A percentile compares a stretch with the other conserved stretches of the same genome.
Conservation (phyloP, 2,888 invertebrate genomes). For the Phrixothrix hirtus region DNA sequence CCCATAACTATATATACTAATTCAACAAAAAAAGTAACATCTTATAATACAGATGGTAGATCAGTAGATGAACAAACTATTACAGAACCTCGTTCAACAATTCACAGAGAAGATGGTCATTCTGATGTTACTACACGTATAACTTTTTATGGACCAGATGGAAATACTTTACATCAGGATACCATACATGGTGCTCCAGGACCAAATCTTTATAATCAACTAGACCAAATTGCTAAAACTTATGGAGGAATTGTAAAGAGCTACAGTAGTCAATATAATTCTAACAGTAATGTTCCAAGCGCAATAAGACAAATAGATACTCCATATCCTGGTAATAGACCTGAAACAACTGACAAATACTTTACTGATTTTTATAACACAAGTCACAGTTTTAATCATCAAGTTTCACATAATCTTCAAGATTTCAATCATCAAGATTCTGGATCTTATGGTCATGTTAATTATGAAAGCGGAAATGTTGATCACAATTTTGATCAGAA, state of each 20-base stretch:
- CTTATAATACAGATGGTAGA: constrained; percentile 8
- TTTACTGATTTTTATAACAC: constrained; percentile 24
- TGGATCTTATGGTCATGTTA: constrained; percentile 17
- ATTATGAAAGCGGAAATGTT: constrained; percentile 5
- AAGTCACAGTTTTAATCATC: neutral
- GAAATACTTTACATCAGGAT: constrained; percentile 14
- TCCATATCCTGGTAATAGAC: constrained; percentile 36
- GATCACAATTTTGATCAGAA: constrained; percentile 9
- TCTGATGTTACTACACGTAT: constrained; percentile 5
- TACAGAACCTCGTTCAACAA: constrained; percentile 16
- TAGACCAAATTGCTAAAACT: constrained; percentile 10
- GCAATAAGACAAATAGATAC: constrained; percentile 26
- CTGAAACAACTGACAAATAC: constrained; percentile 36
- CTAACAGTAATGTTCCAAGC: constrained; percentile 22
- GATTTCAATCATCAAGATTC: constrained; percentile 13
- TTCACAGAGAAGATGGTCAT: constrained; percentile 8
- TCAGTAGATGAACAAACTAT: constrained; percentile 2
- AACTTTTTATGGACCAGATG: constrained; percentile 20
- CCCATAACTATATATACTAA: constrained; percentile 18
- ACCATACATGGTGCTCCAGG: constrained; percentile 15
- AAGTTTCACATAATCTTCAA: neutral
- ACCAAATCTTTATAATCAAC: constrained; percentile 5
- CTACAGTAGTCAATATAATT: constrained; percentile 4
- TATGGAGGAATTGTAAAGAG: constrained; percentile 14
- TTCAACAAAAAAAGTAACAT: constrained; percentile 17